Conservation (phyloP, 2,113 vertebrate genomes). For the Craseonycteris thonglongyai region DNA sequence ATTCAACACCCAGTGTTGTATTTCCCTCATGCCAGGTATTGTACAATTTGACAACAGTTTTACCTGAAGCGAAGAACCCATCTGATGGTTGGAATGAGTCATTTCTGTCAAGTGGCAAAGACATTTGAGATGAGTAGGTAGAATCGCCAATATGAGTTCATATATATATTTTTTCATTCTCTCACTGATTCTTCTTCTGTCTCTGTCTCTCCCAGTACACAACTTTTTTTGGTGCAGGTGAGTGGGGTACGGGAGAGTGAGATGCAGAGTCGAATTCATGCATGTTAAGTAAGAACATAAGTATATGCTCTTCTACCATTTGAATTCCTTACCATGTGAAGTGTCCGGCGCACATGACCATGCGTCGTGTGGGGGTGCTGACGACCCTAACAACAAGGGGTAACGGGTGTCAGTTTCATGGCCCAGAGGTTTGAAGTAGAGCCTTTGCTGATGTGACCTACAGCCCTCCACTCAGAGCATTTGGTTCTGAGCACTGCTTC, state of each 20-base stretch:
- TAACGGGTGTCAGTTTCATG: neutral
- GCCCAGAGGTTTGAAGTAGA: neutral
- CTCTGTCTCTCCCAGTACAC: neutral
- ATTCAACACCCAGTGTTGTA: neutral
- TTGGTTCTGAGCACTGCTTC: neutral
- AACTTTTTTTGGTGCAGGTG: neutral
- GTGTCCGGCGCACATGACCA: neutral
- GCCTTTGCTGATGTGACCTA: neutral
- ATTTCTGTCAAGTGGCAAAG: neutral
- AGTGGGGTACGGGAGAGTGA: rapidly evolving
- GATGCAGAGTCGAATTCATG: neutral
- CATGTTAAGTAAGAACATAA: neutral
- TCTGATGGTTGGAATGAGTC: neutral
- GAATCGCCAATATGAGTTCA: neutral
- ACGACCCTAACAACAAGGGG: neutral
- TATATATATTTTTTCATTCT: neutral
- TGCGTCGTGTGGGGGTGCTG: neutral
- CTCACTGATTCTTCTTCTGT: neutral
- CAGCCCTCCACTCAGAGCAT: neutral
- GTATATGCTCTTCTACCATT: neutral
- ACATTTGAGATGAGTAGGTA: neutral
- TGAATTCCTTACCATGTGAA: neutral
- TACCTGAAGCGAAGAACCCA: neutral
- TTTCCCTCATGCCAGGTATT: neutral
- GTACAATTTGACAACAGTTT: neutral